Conservation (phyloP, 2,888 invertebrate species). For the Cheilosia vulpina region DNA sequence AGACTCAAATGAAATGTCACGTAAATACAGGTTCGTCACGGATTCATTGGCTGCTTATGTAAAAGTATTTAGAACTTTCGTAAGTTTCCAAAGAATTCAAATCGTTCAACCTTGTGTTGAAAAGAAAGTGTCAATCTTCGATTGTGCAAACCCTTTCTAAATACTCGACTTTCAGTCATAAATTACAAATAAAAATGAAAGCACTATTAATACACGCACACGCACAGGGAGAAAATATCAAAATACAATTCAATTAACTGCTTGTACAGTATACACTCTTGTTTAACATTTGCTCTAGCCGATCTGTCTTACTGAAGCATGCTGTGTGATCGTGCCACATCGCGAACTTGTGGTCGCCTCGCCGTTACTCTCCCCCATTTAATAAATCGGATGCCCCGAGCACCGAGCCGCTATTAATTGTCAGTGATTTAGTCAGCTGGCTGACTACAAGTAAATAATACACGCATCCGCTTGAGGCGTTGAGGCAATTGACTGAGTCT, state of each 20-base stretch:
- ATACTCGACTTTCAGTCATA: conserved; percentile 14
- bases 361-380: conserved; percentile 16
- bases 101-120: neutral
- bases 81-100: neutral
- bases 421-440: conserved; percentile 11
- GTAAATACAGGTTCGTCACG: neutral
- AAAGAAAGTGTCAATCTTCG: conserved; percentile 15
- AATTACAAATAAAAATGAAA: conserved; percentile 8
- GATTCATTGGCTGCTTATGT: neutral
- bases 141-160: conserved; percentile 18
- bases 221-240: neutral
- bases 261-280: conserved; percentile 6
- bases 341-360: conserved; percentile 14
- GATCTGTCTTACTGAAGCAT: conserved; percentile 8
- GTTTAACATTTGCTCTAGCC: conserved; percentile 12
- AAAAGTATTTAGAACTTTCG: conserved; percentile 1
- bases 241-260: conserved; percentile 21
- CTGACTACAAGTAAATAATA: neutral
- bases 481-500: conserved; percentile 29
- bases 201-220: too few relatives aligned
- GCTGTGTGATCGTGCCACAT: conserved; percentile 47
- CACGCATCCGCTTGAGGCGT: conserved; percentile 53
- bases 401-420: conserved; percentile 36
- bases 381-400: conserved; percentile 36
- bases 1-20: neutral